Base-by-base conservation (phyloP, 2,797 vertebrate genomes). In the Karalla daura region DNA sequence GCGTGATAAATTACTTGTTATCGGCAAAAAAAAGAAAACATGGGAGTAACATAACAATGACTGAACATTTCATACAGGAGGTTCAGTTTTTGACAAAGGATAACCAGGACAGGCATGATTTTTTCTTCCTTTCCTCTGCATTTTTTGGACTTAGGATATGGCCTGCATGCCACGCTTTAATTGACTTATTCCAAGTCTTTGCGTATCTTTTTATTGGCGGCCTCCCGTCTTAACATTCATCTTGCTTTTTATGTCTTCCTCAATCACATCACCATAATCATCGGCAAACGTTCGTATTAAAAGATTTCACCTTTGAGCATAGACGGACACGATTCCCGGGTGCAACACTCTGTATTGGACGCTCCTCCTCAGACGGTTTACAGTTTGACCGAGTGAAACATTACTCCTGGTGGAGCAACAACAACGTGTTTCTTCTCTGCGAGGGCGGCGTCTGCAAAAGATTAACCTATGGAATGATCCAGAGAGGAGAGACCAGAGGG, bases 391-490 rank as follows among this genome's bases (percentile, higher is more conserved):
- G 18, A 30, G 8, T 25, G n/a, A 24, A 63, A 27, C 51, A 12
- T 44, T 77, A 40, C 44, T 47, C 47, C 18, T 35, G 41, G 49
- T 33, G 28, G 52, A 53, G 51, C 50, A 56, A 49, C 47, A 77
- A 59, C 74, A 74, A 53, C 36, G 24, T 72, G 61, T 69, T 68
- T 80, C 64, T 72, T 54, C 40, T 67, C 21, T 60, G 20, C 1
- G 58, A 53, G 50, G 51, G 68, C 50, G 55, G 66, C 2, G 2
- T 78, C 74, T 64, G 70, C 67, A 49, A 83, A 78, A 80, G 61
- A 84, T 75, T 62, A 89, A 88, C 84, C 73, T 74, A 81, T 59
- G 44, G 70, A 86, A 81, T 65, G 53, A 81, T 63, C 55, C 35
- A 11, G 63, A 72, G 56, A 82, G 72, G 88, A 85, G 74, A 55